Evolutionary conservation across 2,113 vertebrate species (phyloP).

Genomic region (Rattus norvegicus): GRCr8 NC_086027.1:103437501-103438000

Average conservation of each 20-base stretch:
- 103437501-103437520: constrained; percentile 87
- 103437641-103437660: constrained; percentile 80
- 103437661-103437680: constrained; percentile 77
- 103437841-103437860: background rate
- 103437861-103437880: constrained; percentile 45
- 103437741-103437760: constrained; percentile 81
- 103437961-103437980: constrained; percentile 76
- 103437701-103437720: constrained; percentile 88
- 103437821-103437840: constrained; percentile 53
- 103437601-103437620: constrained; percentile 80
- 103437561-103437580: constrained; percentile 81
- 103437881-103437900: constrained; percentile 58
- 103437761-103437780: constrained; percentile 78
- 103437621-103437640: constrained; percentile 81
- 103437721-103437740: constrained; percentile 77
- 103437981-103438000: constrained; percentile 64
- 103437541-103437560: constrained; percentile 80
- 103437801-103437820: constrained; percentile 67
- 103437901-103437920: constrained; percentile 68
- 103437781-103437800: constrained; percentile 73
- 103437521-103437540: constrained; percentile 81
- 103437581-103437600: constrained; percentile 76
- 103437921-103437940: constrained; percentile 67
- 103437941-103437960: constrained; percentile 69
- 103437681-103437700: constrained; percentile 78